Evolutionary conservation across 2,113 vertebrate species (phyloP), one percentile per base, ranked within the genome.

Genomic region (Ammospiza caudacuta): DNA sequence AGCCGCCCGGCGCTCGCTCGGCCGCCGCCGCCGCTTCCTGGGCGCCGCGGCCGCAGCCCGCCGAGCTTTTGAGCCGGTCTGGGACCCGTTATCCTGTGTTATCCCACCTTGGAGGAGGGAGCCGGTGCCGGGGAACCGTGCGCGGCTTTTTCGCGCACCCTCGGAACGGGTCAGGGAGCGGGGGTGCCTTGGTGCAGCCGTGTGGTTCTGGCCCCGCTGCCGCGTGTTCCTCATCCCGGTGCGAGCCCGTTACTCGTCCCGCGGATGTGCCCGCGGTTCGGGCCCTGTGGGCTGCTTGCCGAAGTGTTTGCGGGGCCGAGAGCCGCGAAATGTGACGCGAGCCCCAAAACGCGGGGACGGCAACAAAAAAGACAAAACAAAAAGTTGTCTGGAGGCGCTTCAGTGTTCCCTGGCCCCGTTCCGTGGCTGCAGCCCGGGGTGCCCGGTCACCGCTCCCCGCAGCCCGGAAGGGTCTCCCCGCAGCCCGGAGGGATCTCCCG

Each of bases 181-280:
- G 27, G 12, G 5, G 27, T 11, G 14, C 1, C 12, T 11, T 10
- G 13, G 0, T 11, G 39, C 20, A 19, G 67, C 31, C 2, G 12
- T 2, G 29, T 2, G 21, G n/a, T 2, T 24, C 13, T 15, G 33
- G 10, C 20, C 5, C 23, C 15, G 24, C 46, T 5, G 29, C 55
- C 23, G 13, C 27, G 7, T 28, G 19, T 16, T n/a, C 33, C 14
- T 11, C 43, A 2, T 3, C 37, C 24, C 19, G 11, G 0, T 8
- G 37, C 4, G 23, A 46, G 44, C 41, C 37, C 61, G 15, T 6
- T n/a, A 1, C 27, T 54, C 10, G 5, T 5, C 22, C 47, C 2
- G 15, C 0, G 68, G 29, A 11, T 11, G 64, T 55, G 19, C 8
- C 17, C 55, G 0, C 39, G 17, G 24, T 57, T 25, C 29, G 9